A percentile compares a stretch with the other conserved stretches of the same genome.
Conservation (phyloP, 2,888 invertebrate genomes). For the Gryllus longicercus region DNA sequence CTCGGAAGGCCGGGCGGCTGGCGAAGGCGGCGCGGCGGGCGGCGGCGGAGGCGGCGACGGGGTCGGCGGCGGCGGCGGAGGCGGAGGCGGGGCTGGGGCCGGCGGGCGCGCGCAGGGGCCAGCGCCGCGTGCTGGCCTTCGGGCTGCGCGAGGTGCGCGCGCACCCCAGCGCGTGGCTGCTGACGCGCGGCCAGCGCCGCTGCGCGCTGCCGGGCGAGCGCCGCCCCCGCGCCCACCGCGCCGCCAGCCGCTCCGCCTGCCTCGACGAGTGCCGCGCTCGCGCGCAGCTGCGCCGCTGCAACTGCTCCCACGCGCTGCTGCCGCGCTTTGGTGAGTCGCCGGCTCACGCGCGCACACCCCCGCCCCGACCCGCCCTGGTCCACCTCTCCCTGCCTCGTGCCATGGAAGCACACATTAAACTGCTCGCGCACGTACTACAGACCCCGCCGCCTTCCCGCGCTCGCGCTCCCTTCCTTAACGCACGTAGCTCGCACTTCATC, state of each 20-base stretch:
- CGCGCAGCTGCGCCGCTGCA: slow-evolving; percentile 24
- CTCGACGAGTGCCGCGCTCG: slow-evolving; percentile 24
- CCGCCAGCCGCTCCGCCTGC: slow-evolving; percentile 21
- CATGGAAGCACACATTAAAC: no score
- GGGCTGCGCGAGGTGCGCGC: slow-evolving; percentile 20
- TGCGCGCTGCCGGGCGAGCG: slow-evolving; percentile 27
- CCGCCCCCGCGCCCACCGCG: not conserved
- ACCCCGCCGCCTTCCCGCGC: no score
- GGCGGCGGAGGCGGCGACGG: not conserved
- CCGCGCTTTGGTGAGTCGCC: slow-evolving; percentile 21
- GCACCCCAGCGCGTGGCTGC: slow-evolving; percentile 19
- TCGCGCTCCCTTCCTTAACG: no score
- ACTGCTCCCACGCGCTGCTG: slow-evolving; percentile 29
- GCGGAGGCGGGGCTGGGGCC: not conserved
- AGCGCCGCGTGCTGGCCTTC: slow-evolving; percentile 4
- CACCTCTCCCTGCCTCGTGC: no score
- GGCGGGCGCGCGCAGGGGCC: not conserved
- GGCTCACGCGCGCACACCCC: no score
- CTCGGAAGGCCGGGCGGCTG: not conserved
- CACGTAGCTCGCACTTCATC: no score
- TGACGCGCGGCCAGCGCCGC: slow-evolving; percentile 4
- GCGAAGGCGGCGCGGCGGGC: not conserved
- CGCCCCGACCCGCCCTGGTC: no score
- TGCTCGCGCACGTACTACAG: no score
- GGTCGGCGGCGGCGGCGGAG: not conserved